Conservation (phyloP, 2,113 vertebrate genomes). For the Mormoops blainvillei region DNA sequence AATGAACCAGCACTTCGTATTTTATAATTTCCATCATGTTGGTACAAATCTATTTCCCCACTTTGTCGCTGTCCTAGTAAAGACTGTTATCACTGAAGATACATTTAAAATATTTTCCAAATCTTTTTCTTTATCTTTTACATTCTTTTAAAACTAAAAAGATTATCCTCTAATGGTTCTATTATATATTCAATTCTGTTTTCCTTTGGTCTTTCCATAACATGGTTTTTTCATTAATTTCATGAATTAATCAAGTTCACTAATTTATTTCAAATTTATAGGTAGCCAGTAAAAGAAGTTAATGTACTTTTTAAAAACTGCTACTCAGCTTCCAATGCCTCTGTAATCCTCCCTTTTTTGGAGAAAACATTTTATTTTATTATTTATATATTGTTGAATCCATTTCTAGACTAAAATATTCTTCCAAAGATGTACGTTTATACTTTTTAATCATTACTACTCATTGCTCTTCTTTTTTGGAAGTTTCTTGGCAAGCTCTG, state of each 20-base stretch:
- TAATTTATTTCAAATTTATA: neutral
- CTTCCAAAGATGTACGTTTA: neutral
- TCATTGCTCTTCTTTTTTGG: neutral
- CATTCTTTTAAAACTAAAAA: neutral
- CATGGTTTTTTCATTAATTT: neutral
- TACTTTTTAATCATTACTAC: constrained; percentile 11
- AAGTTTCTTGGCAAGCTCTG: neutral
- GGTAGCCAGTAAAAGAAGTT: constrained; percentile 1
- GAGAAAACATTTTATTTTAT: neutral
- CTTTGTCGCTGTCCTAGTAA: neutral
- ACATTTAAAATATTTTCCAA: neutral
- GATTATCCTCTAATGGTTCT: neutral
- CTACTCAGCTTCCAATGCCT: neutral
- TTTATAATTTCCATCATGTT: neutral
- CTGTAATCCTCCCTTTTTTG: neutral
- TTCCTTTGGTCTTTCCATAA: neutral
- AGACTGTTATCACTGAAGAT: neutral
- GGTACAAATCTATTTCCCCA: neutral
- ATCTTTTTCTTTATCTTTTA: neutral
- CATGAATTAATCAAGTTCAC: neutral
- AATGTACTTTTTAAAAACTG: neutral
- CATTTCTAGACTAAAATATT: constrained; percentile 26
- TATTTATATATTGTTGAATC: neutral
- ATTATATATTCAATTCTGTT: neutral
- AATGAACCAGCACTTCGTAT: neutral